Conservation (phyloP, 2,797 vertebrate species). For the Serranus cabrilla region DNA sequence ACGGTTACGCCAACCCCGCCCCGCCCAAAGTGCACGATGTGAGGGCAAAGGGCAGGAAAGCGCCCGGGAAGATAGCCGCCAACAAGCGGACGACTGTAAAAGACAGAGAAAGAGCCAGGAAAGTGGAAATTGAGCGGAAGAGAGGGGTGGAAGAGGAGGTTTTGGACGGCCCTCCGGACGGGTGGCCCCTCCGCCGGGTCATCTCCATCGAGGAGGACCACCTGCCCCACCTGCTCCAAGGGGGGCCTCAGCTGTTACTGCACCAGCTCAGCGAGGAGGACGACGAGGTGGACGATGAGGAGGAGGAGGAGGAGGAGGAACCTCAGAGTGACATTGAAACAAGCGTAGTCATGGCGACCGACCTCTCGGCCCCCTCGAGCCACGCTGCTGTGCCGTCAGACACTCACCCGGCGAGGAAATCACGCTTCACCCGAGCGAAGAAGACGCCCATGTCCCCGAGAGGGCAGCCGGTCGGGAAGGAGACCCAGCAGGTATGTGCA, state of each 20-base stretch:
- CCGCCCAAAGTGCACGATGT: constrained; percentile 37
- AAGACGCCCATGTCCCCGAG: constrained; percentile 74
- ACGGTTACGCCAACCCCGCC: constrained; percentile 26
- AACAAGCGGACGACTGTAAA: constrained; percentile 38
- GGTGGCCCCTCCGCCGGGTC: constrained; percentile 86
- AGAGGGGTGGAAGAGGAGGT: constrained; percentile 42
- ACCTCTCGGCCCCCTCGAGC: background rate
- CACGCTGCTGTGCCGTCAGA: background rate
- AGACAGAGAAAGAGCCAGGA: constrained; percentile 51
- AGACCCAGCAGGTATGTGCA: constrained; percentile 77
- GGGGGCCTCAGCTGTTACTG: constrained; percentile 78
- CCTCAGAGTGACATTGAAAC: constrained; percentile 60
- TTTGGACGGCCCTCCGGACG: constrained; percentile 69
- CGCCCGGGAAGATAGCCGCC: background rate
- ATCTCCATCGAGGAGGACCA: constrained; percentile 97
- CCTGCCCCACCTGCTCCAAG: constrained; percentile 90
- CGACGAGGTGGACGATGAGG: constrained; percentile 55
- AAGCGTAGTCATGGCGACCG: constrained; percentile 15
- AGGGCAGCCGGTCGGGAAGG: constrained; percentile 89
- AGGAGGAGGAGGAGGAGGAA: constrained; percentile 58
- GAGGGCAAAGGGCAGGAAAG: constrained; percentile 57
- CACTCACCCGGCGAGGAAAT: constrained; percentile 17
- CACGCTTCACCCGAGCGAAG: constrained; percentile 25
- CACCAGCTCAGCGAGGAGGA: constrained; percentile 87
- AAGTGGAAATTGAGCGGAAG: constrained; percentile 52